These are phyloP conservation scores for Allygus modestus DNA, from an alignment of 2,888 invertebrate genomes.

Conservation along the genomic window DNA sequence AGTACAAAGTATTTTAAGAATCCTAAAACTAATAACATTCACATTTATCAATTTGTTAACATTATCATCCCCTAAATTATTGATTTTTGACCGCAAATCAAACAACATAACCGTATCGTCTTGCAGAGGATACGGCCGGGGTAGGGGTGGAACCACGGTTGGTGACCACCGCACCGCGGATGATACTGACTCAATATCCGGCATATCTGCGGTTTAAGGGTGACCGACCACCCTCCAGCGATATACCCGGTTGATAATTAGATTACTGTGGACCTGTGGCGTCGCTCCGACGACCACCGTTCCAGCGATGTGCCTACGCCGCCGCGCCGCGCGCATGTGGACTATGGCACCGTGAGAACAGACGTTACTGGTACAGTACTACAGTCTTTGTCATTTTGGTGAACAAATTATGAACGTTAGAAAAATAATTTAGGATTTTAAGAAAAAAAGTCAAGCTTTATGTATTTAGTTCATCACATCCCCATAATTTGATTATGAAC, in stretches of 20 bases:
- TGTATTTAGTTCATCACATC: too few species aligned
- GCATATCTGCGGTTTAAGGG: conserved; percentile 46
- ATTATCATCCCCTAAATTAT: too few species aligned
- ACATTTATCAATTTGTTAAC: too few species aligned
- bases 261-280: background rate
- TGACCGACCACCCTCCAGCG: conserved; percentile 14
- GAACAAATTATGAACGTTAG: too few species aligned
- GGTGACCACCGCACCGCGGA: background rate
- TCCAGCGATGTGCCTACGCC: background rate
- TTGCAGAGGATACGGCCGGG: background rate
- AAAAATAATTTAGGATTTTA: too few species aligned
- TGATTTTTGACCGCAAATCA: too few species aligned
- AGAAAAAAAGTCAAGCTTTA: too few species aligned
- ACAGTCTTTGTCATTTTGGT: too few species aligned
- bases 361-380: background rate
- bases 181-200: conserved; percentile 19
- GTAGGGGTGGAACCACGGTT: conserved; percentile 12
- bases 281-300: background rate
- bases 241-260: conserved; percentile 15
- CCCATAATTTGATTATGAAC: too few species aligned
- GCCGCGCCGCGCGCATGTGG: background rate
- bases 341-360: conserved; percentile 7
- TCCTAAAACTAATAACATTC: too few species aligned
- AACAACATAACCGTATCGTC: too few species aligned
- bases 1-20: too few species aligned